A percentile compares a stretch with the other conserved stretches of the same genome.
phyloP scores from a whole-genome alignment of 2,888 invertebrate species.

The Selenia dentaria region DNA sequence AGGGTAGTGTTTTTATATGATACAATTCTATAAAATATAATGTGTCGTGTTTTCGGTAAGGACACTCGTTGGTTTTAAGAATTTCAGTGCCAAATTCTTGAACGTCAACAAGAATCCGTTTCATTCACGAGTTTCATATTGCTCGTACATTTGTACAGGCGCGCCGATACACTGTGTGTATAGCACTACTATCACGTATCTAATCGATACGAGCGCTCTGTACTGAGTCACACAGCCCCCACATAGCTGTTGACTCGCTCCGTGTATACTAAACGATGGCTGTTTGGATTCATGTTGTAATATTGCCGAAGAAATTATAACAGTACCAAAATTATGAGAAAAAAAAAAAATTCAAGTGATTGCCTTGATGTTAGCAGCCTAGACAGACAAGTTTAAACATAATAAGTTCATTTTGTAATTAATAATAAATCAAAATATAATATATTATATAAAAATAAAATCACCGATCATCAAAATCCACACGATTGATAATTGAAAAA shows the following conservation, averaged over 20 bases:
- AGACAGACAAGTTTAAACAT: too few relatives aligned
- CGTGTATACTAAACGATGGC: neutral
- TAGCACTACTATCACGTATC: neutral
- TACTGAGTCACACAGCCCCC: slow-evolving; percentile 1
- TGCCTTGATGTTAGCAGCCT: too few relatives aligned
- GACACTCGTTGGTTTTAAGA: neutral
- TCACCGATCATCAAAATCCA: too few relatives aligned
- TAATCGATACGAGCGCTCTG: slow-evolving; percentile 1
- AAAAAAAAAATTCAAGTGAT: too few relatives aligned
- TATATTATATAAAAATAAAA: too few relatives aligned
- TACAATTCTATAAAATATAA: slow-evolving; percentile 52
- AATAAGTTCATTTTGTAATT: too few relatives aligned
- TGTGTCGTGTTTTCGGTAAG: neutral
- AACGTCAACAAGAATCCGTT: neutral
- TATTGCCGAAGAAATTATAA: too few relatives aligned
- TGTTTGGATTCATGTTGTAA: too few relatives aligned
- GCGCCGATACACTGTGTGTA: neutral
- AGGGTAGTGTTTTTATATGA: slow-evolving; percentile 54
- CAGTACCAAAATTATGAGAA: too few relatives aligned
- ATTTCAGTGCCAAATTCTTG: slow-evolving; percentile 30
- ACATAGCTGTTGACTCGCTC: slow-evolving; percentile 1
- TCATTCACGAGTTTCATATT: neutral
- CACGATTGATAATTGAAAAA: too few relatives aligned
- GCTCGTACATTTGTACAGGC: neutral
- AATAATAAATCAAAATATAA: too few relatives aligned